Percentiles rank a stretch among this genome's conserved stretches.
Evolutionary conservation across 2,113 vertebrate genomes (phyloP).

Genomic region (Macaca nemestrina): DNA sequence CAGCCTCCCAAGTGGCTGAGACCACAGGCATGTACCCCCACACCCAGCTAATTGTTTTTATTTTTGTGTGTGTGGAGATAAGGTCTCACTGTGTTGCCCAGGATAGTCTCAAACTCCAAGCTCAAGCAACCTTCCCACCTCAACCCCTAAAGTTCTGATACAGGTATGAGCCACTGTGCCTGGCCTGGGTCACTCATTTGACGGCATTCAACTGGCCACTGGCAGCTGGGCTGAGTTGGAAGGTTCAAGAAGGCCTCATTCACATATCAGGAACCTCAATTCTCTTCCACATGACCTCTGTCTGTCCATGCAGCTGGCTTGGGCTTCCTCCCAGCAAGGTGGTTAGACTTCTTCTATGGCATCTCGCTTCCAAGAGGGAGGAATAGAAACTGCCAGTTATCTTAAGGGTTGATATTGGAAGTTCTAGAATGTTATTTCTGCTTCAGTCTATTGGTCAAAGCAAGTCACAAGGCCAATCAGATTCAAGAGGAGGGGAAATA

Average conservation of each 20-base stretch:
- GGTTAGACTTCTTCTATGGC: neutral
- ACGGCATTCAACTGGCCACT: neutral
- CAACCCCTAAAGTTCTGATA: too few species aligned
- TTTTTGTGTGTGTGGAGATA: too few species aligned
- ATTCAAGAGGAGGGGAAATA: neutral
- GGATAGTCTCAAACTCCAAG: too few species aligned
- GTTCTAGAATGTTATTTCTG: neutral
- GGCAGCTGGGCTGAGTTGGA: neutral
- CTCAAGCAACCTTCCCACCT: too few species aligned
- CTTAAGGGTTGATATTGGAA: neutral
- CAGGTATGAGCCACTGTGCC: too few species aligned
- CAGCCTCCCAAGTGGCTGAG: too few species aligned
- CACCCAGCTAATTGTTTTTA: too few species aligned
- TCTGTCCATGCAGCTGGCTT: neutral
- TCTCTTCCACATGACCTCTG: neutral
- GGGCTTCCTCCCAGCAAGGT: neutral
- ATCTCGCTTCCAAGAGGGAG: neutral
- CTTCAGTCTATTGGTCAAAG: neutral
- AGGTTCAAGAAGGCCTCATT: neutral
- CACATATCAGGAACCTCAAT: neutral
- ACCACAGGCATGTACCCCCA: too few species aligned
- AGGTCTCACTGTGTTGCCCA: too few species aligned
- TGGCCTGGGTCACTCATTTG: neutral
- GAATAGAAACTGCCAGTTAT: neutral
- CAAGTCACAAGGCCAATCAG: neutral